phyloP scores from a whole-genome alignment of 2,113 vertebrate species.

The Salminus brasiliensis region DNA sequence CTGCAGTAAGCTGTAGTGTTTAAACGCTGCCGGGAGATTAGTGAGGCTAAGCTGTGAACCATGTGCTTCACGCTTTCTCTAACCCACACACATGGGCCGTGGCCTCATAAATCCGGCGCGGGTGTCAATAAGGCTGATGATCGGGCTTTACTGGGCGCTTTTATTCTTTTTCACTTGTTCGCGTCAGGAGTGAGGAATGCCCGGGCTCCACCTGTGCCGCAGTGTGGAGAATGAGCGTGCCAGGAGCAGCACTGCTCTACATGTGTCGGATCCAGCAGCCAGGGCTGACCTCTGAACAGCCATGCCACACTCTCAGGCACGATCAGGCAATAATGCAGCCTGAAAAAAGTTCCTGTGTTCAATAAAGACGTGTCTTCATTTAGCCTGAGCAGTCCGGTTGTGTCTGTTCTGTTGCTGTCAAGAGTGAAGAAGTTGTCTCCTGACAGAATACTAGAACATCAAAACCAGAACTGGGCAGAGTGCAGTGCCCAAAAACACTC shows the following conservation, averaged over 20 bases:
- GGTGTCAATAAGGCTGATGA: constrained; percentile 49
- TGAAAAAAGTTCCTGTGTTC: constrained; percentile 8
- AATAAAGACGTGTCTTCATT: constrained; percentile 37
- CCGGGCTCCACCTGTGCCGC: constrained; percentile 49
- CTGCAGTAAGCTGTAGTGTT: constrained; percentile 14
- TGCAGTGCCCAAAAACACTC: not conserved
- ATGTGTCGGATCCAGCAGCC: constrained; percentile 40
- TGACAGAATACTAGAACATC: not conserved
- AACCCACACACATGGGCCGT: constrained; percentile 42
- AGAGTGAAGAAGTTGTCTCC: constrained; percentile 1
- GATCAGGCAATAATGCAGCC: not conserved
- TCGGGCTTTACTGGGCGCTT: constrained; percentile 44
- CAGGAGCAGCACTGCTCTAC: constrained; percentile 31
- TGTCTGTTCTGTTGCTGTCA: not conserved
- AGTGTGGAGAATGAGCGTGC: constrained; percentile 51
- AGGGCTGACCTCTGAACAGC: constrained; percentile 41
- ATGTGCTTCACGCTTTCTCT: constrained; percentile 51
- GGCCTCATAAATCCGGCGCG: constrained; percentile 41
- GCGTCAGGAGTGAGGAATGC: constrained; percentile 47
- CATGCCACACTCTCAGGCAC: constrained; percentile 32
- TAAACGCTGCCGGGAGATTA: constrained; percentile 19
- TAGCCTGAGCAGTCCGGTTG: constrained; percentile 5
- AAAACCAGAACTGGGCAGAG: not conserved
- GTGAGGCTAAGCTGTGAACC: constrained; percentile 39
- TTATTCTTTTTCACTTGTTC: constrained; percentile 47